Evolutionary conservation across 2,113 vertebrate genomes (phyloP).

Genomic region (Abramis brama): DNA sequence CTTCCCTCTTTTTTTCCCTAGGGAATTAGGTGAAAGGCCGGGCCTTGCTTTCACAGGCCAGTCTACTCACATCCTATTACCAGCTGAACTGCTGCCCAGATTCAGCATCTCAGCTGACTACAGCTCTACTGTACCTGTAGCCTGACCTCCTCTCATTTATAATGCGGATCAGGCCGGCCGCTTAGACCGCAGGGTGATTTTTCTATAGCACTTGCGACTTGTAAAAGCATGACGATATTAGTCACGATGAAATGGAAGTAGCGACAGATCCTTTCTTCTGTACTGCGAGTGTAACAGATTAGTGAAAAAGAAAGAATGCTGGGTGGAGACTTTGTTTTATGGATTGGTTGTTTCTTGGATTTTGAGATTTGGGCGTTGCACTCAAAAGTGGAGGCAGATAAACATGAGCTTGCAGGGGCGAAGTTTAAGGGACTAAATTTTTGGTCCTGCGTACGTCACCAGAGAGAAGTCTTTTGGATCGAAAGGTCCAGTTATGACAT

Average conservation of each 20-base stretch:
- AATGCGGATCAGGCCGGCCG: not conserved
- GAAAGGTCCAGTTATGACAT: not conserved
- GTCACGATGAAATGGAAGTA: not conserved
- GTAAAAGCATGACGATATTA: not conserved
- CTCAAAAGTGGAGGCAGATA: conserved; percentile 1
- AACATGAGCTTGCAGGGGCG: not conserved
- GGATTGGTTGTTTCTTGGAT: not conserved
- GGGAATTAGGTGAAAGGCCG: conserved; percentile 66
- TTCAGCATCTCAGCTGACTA: conserved; percentile 45
- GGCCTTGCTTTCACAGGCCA: conserved; percentile 16
- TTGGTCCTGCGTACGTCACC: too few species aligned
- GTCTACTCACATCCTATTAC: conserved; percentile 59
- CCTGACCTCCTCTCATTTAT: conserved; percentile 7
- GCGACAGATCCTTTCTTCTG: not conserved
- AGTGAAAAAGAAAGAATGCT: not conserved
- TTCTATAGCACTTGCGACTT: not conserved
- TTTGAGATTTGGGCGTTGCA: not conserved
- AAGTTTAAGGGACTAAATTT: not conserved
- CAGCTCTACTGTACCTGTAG: conserved; percentile 36
- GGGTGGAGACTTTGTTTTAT: not conserved
- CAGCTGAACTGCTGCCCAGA: conserved; percentile 49
- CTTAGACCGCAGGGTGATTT: not conserved
- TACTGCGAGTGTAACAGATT: not conserved
- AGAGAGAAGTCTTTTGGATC: too few species aligned
- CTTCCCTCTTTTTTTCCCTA: conserved; percentile 6